Base-by-base conservation (phyloP, 53 echinoderm and acorn worm genomes). In the Holothuria leucospilota region DNA sequence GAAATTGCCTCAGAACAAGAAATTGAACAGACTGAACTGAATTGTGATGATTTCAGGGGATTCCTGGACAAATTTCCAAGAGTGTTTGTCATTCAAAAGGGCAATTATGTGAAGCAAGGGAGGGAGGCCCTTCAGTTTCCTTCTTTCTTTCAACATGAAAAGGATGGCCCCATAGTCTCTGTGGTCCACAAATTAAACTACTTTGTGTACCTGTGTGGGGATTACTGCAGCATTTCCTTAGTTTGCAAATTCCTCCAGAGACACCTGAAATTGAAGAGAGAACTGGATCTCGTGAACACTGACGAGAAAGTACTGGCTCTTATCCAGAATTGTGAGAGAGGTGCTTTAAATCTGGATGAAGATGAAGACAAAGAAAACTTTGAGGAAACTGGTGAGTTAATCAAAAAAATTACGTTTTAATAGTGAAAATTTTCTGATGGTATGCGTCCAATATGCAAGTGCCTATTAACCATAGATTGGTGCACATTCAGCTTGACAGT, bases 181-280 rank as follows among this genome's bases (percentile, higher is more conserved):
- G 78, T 78, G 27, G 20, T 80, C 29, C 56, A 59, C 20, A 80
- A 80, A 21, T 38, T 80, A 21, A 80, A 59, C 20, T 80, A 80
- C 61, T 80, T 80, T 38, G 59, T 59, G 39, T 29, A 80, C 60
- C 26, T 80, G 24, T 80, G 80, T 80, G 80, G 80, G 3, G 80
- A 30, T 59, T 15, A 59, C 80, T 59, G 80, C 39, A 30, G 34
- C 29, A 29, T 58, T 29, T 21, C 20, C 13, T 28, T 59, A 21
- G 78, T 58, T 58, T 59, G 78, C 30, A 78, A 59, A 58, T 78
- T 78, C 49, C 78, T 78, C 6, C 78, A 78, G 78, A 56, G 14
- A 56, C 78, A 78, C 15, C 56, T 78, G 53, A 14, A 4, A 8
- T 13, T 58, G 25, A 29, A 58, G 28, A 53, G 34, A 61, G 80